A percentile compares a stretch with the other conserved stretches of the same genome.
Conservation (phyloP, 2,888 invertebrate species). For the Saturnia pavonia region DNA sequence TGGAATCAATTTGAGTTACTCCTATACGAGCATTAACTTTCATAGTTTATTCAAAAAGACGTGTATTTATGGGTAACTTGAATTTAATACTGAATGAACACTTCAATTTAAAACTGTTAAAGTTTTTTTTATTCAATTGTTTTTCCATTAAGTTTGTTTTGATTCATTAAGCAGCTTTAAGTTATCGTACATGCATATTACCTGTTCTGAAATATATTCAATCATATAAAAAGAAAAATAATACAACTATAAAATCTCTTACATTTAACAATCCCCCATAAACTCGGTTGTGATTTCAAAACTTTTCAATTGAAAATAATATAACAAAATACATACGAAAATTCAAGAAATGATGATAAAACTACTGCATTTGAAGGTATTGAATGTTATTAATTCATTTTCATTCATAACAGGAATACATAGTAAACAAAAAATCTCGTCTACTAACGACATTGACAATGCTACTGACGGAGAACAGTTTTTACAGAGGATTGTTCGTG, state of each 20-base stretch:
- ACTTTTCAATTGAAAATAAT: neutral
- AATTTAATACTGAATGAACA: no score
- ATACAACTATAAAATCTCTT: neutral
- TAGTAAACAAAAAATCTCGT: slow-evolving; percentile 26
- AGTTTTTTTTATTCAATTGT: no score
- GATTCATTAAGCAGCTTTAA: no score
- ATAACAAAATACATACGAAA: slow-evolving; percentile 8
- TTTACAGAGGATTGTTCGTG: slow-evolving; percentile 44
- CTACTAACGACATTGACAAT: slow-evolving; percentile 33
- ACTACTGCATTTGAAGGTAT: slow-evolving; percentile 34
- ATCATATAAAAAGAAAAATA: neutral
- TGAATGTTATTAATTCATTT: slow-evolving; percentile 42
- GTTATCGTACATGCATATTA: no score
- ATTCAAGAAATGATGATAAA: slow-evolving; percentile 39
- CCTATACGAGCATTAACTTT: neutral
- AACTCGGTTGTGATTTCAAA: slow-evolving; percentile 23
- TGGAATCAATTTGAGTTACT: neutral
- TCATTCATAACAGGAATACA: slow-evolving; percentile 35
- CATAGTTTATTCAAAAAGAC: neutral
- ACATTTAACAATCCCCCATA: slow-evolving; percentile 18
- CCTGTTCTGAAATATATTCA: neutral
- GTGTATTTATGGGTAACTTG: no score
- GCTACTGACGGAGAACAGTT: slow-evolving; percentile 47
- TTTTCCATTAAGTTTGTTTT: no score
- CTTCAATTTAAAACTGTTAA: no score